A percentile compares a stretch with the other conserved stretches of the same genome.
Conservation (phyloP, 2,888 invertebrate genomes). For the Creontiades dilutus region DNA sequence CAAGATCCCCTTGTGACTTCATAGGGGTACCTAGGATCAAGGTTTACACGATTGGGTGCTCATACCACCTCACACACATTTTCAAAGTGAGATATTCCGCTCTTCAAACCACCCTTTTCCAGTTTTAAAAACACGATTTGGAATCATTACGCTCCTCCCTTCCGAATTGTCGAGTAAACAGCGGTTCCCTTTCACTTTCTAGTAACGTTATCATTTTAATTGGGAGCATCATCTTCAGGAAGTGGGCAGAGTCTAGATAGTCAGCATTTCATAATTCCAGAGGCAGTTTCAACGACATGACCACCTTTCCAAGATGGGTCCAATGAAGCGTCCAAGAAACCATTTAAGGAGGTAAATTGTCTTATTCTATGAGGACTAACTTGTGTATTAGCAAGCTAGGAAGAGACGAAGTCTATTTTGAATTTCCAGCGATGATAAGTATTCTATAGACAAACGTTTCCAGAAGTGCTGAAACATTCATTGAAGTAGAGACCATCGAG, state of each 20-base stretch:
- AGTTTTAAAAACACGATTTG: too few relatives aligned
- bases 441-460: conserved; percentile 38
- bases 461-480: conserved; percentile 47
- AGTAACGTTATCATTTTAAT: too few relatives aligned
- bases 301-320: conserved; percentile 31
- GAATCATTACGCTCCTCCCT: too few relatives aligned
- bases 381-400: not conserved
- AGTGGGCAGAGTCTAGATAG: conserved; percentile 20
- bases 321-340: not conserved
- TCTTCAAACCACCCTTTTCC: too few relatives aligned
- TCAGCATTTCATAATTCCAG: not conserved
- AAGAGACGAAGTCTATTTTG: not conserved
- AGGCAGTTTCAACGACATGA: not conserved
- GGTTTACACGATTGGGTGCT: too few relatives aligned
- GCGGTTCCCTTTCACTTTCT: too few relatives aligned
- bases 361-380: conserved; percentile 22
- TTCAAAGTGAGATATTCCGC: too few relatives aligned
- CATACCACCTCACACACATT: too few relatives aligned
- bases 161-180: too few relatives aligned
- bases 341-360: conserved; percentile 25
- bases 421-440: conserved; percentile 4
- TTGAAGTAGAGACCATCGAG: not conserved
- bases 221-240: not conserved
- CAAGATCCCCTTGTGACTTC: too few relatives aligned
- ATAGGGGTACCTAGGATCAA: too few relatives aligned